Evolutionary conservation across 2,797 vertebrate species (phyloP).

Genomic region (Hyperoplus immaculatus): DNA sequence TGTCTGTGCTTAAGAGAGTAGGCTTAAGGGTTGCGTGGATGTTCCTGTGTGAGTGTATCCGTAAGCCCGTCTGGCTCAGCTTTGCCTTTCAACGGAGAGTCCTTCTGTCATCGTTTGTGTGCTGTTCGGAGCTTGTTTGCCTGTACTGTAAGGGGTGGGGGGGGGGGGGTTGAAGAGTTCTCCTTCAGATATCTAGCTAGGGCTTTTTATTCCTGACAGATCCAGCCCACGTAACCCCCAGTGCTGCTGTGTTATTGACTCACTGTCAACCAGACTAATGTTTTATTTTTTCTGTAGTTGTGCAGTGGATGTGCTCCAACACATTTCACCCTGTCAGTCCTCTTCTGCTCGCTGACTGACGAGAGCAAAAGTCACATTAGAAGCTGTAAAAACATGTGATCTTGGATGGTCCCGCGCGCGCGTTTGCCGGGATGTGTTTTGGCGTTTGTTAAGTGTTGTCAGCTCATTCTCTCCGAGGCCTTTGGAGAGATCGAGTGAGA

Average conservation of each 20-base stretch:
- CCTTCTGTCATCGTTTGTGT: conserved; percentile 62
- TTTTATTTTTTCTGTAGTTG: conserved; percentile 37
- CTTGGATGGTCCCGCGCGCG: conserved; percentile 33
- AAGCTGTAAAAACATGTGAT: conserved; percentile 25
- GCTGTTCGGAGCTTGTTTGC: conserved; percentile 46
- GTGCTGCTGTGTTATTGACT: conserved; percentile 55
- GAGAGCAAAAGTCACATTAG: conserved; percentile 35
- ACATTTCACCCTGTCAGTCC: conserved; percentile 54
- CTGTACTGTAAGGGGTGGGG: conserved; percentile 32
- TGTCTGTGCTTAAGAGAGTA: conserved; percentile 13
- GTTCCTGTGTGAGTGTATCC: conserved; percentile 18
- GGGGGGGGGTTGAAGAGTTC: conserved; percentile 54
- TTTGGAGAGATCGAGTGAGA: conserved; percentile 46
- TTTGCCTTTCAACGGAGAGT: conserved; percentile 29
- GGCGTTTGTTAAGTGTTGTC: conserved; percentile 53
- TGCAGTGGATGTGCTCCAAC: conserved; percentile 55
- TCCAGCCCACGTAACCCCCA: conserved; percentile 55
- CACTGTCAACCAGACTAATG: conserved; percentile 61
- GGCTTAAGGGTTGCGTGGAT: neutral
- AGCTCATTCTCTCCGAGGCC: conserved; percentile 42
- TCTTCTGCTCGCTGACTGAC: conserved; percentile 51
- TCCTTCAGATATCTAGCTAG: conserved; percentile 57
- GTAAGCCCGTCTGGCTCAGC: conserved; percentile 46
- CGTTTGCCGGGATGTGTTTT: conserved; percentile 57
- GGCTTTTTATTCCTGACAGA: conserved; percentile 59